Base-by-base conservation (phyloP, 2,113 vertebrate species). In the Leptosomus discolor region DNA sequence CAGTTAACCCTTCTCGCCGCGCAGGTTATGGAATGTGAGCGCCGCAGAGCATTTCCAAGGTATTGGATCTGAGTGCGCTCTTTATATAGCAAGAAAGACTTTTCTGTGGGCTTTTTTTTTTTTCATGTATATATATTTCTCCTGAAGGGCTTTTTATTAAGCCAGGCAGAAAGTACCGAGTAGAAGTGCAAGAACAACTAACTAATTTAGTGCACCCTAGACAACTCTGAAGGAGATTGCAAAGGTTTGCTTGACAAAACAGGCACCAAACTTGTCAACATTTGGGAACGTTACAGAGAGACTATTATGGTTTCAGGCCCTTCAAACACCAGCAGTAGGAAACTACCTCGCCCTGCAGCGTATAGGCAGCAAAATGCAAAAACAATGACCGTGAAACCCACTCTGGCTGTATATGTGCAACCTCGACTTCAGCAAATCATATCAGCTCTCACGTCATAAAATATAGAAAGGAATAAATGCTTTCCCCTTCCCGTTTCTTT, bases 401-500 rank as follows among this genome's bases (percentile, higher is more conserved):
- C 96, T 74, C 86, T 16, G 94, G 63, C 71, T 79, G 69, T 69
- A 0, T 48, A 5, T 76, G 83, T 76, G 90, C 90, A 92, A 15
- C 93, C 89, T 60, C 16, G 0, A 12, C 95, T 56, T 32, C 78
- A 91, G 94, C 94, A 86, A 90, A 96, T 92, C 83, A 4, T 84
- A 91, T 94, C 93, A 76, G 90, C 92, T 96, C 95, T 96, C 96
- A 97, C 85, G 45, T 95, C 97, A 93, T 97, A 95, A 97, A 97
- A 91, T 71, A 91, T 26, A 90, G 96, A 96, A 85, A 84, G 96
- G 88, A 93, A 93, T 79, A 92, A 97, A 92, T 93, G 90, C 79
- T 95, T 96, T 90, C 97, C 97, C 92, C 82, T 97, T 97, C 92
- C 95, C 94, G 1, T 96, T 95, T 91, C 94, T 97, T 90, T 75